These are phyloP conservation scores for Platycercus adscitus DNA, from an alignment of 2,113 vertebrate species.

Conservation along the genomic window DNA sequence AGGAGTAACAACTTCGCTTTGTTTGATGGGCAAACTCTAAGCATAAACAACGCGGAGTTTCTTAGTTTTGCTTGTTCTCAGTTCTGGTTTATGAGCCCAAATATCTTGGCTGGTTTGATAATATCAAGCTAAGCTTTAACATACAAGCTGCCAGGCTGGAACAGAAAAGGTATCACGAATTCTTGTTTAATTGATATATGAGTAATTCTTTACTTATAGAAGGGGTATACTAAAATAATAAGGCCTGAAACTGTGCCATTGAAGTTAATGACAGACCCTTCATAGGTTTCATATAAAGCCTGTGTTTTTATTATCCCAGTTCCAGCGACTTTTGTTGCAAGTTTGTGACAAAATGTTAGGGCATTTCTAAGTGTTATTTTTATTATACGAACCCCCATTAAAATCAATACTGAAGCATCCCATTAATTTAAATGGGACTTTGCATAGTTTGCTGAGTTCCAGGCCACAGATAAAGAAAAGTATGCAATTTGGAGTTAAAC, in stretches of 20 bases:
- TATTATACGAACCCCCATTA: conserved; percentile 58
- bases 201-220: conserved; percentile 32
- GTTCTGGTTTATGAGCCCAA: background rate
- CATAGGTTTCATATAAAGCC: conserved; percentile 24
- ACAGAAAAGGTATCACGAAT: background rate
- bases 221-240: conserved; percentile 22
- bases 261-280: conserved; percentile 24
- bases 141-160: background rate
- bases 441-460: conserved; percentile 41
- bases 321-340: conserved; percentile 21
- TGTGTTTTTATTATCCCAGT: conserved; percentile 49
- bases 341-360: conserved; percentile 34
- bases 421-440: conserved; percentile 66
- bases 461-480: conserved; percentile 65
- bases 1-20: background rate
- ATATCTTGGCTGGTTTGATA: background rate
- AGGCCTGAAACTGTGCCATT: conserved; percentile 29
- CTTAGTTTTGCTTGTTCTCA: conserved; percentile 19
- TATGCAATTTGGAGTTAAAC: conserved; percentile 58
- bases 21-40: conserved; percentile 11
- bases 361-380: conserved; percentile 65
- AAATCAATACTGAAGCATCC: conserved; percentile 60
- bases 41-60: background rate
- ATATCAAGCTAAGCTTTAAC: background rate
- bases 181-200: conserved; percentile 33